phyloP scores from a whole-genome alignment of 2,113 vertebrate species.

The Nestor notabilis region DNA sequence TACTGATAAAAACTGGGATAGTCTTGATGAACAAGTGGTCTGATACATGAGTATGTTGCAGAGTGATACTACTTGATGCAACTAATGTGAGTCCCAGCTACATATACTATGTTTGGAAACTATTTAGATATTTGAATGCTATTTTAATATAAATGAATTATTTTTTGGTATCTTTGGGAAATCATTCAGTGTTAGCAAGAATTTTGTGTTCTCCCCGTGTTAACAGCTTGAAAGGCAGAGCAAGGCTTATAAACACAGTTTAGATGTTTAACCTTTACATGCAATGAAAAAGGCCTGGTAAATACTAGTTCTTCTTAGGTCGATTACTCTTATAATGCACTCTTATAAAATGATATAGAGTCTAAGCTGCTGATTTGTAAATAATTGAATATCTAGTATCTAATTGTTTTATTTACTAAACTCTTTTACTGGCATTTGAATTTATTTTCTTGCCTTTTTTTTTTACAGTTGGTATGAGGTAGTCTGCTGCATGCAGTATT shows the following conservation, averaged over 20 bases:
- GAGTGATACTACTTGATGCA: neutral
- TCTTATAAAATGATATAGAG: neutral
- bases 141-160: neutral
- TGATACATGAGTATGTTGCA: neutral
- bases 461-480: neutral
- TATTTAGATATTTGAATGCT: neutral
- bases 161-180: neutral
- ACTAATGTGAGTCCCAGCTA: neutral
- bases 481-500: neutral
- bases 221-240: neutral
- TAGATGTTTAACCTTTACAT: neutral
- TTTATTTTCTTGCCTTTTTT: neutral
- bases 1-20: neutral
- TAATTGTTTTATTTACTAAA: neutral
- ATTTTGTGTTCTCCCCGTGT: neutral
- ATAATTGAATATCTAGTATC: neutral
- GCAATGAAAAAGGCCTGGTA: neutral
- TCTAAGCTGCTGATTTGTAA: neutral
- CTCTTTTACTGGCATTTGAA: neutral
- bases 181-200: neutral
- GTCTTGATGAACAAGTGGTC: neutral
- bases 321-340: neutral
- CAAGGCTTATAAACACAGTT: neutral
- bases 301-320: neutral
- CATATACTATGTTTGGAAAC: neutral